Evolutionary conservation across 2,797 vertebrate species (phyloP).

Genomic region (Alectoris magna): DNA sequence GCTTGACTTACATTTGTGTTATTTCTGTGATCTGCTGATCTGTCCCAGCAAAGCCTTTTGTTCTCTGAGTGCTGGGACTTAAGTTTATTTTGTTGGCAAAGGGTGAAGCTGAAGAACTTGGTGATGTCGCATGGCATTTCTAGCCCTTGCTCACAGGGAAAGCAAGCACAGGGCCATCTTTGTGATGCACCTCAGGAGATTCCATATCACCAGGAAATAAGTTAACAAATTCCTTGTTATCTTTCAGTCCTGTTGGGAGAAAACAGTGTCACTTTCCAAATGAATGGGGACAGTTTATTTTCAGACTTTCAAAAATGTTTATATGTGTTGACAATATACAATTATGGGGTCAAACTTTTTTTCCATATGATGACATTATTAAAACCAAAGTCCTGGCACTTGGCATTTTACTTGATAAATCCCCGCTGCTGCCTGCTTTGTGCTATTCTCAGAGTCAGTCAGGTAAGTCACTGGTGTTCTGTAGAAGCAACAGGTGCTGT

Average conservation of each 20-base stretch:
- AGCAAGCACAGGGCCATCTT: background rate
- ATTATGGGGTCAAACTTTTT: background rate
- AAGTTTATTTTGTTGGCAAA: conserved; percentile 14
- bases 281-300: background rate
- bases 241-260: background rate
- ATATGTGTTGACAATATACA: background rate
- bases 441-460: background rate
- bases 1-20: background rate
- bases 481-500: background rate
- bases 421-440: background rate
- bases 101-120: conserved; percentile 18
- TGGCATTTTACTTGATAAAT: background rate
- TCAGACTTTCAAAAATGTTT: background rate
- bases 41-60: background rate
- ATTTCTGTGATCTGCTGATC: conserved; percentile 30
- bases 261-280: background rate
- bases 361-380: background rate
- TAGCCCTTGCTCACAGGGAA: background rate
- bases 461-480: background rate
- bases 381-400: background rate
- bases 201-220: background rate
- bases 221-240: background rate
- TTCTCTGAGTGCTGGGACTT: background rate
- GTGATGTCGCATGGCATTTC: background rate
- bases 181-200: background rate